These are phyloP conservation scores for Nephotettix cincticeps DNA, from an alignment of 1,140 invertebrate species.

Conservation along the genomic window DNA sequence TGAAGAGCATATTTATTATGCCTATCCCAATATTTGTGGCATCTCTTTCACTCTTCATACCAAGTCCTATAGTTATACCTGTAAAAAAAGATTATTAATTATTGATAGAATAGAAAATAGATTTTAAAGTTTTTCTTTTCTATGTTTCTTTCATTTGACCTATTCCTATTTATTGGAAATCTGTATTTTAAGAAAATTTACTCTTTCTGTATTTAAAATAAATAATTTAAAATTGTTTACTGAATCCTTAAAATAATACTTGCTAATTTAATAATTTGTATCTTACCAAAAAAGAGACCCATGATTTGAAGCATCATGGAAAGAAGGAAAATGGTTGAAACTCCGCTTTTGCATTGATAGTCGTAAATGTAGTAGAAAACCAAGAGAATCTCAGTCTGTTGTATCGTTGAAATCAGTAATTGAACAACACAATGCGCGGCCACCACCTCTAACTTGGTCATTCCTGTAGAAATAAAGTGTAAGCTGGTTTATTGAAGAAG, in stretches of 20 bases:
- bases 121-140: not conserved
- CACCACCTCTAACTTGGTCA: constrained; percentile 78
- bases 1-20: constrained; percentile 53
- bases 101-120: not conserved
- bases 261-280: too few species aligned
- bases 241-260: too few species aligned
- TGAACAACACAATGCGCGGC: constrained; percentile 81
- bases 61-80: constrained; percentile 52
- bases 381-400: constrained; percentile 55
- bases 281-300: constrained; percentile 54
- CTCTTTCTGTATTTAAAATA: not conserved
- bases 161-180: not conserved
- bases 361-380: constrained; percentile 23
- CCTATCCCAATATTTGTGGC: constrained; percentile 57
- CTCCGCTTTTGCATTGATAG: constrained; percentile 50
- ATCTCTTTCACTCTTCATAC: constrained; percentile 53
- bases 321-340: constrained; percentile 50
- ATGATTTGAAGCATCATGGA: constrained; percentile 53
- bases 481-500: too few species aligned
- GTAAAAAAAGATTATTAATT: too few species aligned
- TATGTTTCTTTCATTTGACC: not conserved
- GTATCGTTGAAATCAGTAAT: constrained; percentile 68
- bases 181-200: not conserved
- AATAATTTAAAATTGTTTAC: not conserved
- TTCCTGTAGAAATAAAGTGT: constrained; percentile 53